phyloP scores from a whole-genome alignment of 2,113 vertebrate genomes.

The Telmatochromis sp. region DNA sequence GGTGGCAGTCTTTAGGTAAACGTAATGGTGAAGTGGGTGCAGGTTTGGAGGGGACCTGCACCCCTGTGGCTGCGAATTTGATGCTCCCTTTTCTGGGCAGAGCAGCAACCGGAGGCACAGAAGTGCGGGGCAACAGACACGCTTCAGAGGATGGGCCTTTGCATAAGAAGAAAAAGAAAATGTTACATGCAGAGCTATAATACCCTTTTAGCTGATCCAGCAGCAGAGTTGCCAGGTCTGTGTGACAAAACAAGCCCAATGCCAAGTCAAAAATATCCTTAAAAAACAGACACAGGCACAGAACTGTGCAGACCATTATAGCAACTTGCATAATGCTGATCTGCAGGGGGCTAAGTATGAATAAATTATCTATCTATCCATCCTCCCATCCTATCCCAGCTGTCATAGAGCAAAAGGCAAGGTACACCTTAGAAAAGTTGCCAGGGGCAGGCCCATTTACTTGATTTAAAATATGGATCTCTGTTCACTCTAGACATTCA shows the following conservation, averaged over 20 bases:
- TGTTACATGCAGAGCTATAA: neutral
- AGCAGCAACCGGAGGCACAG: slow-evolving; percentile 43
- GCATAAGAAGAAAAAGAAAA: neutral
- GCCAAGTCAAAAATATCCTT: neutral
- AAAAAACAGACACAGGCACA: neutral
- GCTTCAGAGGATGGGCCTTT: slow-evolving; percentile 80
- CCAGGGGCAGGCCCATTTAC: neutral
- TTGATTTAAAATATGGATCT: neutral
- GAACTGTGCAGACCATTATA: neutral
- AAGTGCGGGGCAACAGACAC: slow-evolving; percentile 66
- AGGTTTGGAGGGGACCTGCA: slow-evolving; percentile 67
- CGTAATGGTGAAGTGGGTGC: slow-evolving; percentile 61
- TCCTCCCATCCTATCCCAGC: neutral
- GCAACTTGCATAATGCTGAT: neutral
- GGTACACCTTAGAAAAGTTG: neutral
- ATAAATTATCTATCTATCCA: neutral
- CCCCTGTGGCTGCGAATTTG: slow-evolving; percentile 35
- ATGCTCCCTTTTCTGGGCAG: slow-evolving; percentile 66
- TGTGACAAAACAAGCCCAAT: neutral
- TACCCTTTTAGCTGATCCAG: neutral
- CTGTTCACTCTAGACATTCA: neutral
- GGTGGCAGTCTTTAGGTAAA: slow-evolving; percentile 76
- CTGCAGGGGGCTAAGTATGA: neutral
- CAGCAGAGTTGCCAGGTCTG: neutral
- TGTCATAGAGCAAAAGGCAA: neutral